Conservation (phyloP, 2,113 vertebrate species). For the Terrapene triunguis region DNA sequence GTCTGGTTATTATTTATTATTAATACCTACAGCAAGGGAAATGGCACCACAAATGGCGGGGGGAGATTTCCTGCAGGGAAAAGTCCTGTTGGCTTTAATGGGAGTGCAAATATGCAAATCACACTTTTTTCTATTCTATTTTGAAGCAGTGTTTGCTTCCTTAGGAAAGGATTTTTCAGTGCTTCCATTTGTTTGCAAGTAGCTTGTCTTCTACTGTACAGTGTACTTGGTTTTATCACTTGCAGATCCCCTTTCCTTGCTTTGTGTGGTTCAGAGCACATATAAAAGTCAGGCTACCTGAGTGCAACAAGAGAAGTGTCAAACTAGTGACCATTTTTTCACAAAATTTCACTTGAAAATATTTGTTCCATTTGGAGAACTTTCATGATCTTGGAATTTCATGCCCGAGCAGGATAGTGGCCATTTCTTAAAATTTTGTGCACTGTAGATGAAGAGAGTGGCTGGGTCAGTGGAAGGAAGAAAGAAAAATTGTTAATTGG, state of each 20-base stretch:
- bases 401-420: no score
- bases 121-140: neutral
- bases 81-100: neutral
- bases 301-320: neutral
- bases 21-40: neutral
- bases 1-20: neutral
- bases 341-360: neutral
- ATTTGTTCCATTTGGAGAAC: neutral
- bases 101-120: neutral
- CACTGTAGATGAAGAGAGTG: neutral
- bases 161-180: neutral
- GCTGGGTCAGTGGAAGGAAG: no score
- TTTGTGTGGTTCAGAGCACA: neutral
- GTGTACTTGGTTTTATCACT: neutral
- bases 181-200: neutral
- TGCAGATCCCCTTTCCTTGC: neutral
- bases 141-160: neutral
- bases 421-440: neutral
- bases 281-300: neutral
- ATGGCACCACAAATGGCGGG: neutral
- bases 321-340: no score
- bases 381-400: neutral
- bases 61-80: no score
- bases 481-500: no score
- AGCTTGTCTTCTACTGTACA: neutral